phyloP scores from a whole-genome alignment of 2,888 invertebrate genomes.

The Acanthococcus lagerstroemiae region DNA sequence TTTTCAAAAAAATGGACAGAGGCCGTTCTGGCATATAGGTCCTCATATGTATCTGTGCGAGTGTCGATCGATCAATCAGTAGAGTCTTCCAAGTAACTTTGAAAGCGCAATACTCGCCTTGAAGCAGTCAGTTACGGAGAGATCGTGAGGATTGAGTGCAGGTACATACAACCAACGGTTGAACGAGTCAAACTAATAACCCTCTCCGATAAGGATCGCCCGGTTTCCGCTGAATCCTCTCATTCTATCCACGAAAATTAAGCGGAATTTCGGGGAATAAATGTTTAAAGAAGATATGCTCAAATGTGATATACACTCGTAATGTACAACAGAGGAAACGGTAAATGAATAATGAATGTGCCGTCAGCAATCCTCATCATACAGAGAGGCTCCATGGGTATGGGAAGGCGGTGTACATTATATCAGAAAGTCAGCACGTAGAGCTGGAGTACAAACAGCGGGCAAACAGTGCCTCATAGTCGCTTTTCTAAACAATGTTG shows the following conservation, averaged over 20 bases:
- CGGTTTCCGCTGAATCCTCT: conserved; percentile 11
- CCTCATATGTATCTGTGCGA: too few species aligned
- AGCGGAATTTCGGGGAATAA: conserved; percentile 10
- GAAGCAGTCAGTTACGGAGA: neutral
- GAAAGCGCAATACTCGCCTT: too few species aligned
- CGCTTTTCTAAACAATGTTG: conserved; percentile 16
- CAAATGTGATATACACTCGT: conserved; percentile 2
- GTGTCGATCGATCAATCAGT: too few species aligned
- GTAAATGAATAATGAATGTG: conserved; percentile 18
- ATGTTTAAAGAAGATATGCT: conserved; percentile 18
- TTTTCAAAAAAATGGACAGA: too few species aligned
- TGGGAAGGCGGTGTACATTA: neutral
- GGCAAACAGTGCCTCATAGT: neutral
- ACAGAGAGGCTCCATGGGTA: neutral
- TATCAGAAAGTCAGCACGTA: conserved; percentile 21
- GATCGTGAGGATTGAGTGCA: neutral
- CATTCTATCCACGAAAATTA: conserved; percentile 17
- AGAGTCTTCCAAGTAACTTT: too few species aligned
- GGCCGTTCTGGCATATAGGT: too few species aligned
- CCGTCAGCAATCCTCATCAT: conserved; percentile 14
- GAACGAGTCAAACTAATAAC: too few species aligned
- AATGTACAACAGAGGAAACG: neutral
- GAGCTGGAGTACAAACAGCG: neutral
- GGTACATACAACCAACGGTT: too few species aligned
- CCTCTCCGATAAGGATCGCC: conserved; percentile 8